A percentile compares a stretch with the other conserved stretches of the same genome.
phyloP scores from a whole-genome alignment of 2,113 vertebrate species.

The Podiceps cristatus region DNA sequence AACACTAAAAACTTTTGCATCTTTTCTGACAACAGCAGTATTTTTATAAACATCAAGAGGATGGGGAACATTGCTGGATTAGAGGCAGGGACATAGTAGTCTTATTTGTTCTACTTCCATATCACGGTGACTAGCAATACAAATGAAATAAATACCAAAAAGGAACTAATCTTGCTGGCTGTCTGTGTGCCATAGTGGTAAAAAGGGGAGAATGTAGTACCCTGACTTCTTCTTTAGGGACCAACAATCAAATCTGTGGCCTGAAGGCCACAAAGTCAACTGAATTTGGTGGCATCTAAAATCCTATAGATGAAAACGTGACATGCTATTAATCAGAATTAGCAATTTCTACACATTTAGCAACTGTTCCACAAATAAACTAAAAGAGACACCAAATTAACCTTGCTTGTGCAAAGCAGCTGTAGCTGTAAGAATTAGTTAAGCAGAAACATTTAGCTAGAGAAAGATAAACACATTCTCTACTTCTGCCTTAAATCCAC shows the following conservation, averaged over 20 bases:
- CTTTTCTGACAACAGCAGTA: not conserved
- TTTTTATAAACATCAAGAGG: not conserved
- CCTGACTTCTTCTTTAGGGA: not conserved
- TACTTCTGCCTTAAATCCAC: not conserved
- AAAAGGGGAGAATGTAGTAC: not conserved
- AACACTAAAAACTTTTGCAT: not conserved
- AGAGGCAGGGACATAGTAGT: not conserved
- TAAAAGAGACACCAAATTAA: not conserved
- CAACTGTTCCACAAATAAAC: not conserved
- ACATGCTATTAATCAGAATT: not conserved
- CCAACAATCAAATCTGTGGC: not conserved
- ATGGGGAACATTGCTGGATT: not conserved
- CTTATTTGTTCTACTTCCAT: not conserved
- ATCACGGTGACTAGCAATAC: fast-evolving
- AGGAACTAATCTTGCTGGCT: not conserved
- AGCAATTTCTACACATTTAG: not conserved
- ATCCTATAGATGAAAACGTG: not conserved
- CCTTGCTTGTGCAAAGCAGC: not conserved
- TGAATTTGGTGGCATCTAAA: not conserved
- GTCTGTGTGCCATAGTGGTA: fast-evolving
- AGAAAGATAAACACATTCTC: not conserved
- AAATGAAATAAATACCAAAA: not conserved
- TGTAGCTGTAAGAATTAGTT: not conserved
- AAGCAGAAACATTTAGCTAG: not conserved
- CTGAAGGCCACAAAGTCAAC: not conserved